phyloP scores from a whole-genome alignment of 2,113 vertebrate species.

The Corythornis madagascariensis region DNA sequence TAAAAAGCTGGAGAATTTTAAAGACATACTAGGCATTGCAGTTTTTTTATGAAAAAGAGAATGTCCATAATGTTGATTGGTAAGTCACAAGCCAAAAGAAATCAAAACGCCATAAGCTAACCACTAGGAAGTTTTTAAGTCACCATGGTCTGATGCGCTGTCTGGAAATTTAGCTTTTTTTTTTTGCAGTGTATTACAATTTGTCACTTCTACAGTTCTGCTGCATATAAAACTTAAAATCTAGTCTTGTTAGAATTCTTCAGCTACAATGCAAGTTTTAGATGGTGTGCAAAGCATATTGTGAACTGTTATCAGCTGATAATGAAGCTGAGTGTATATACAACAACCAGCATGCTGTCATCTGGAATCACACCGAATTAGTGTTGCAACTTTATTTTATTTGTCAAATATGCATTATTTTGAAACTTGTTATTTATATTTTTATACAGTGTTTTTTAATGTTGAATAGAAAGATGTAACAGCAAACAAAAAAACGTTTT shows the following conservation, averaged over 20 bases:
- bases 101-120: slow-evolving; percentile 35
- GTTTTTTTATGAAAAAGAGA: slow-evolving; percentile 1
- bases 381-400: slow-evolving; percentile 60
- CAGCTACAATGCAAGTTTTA: neutral
- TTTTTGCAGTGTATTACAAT: slow-evolving; percentile 15
- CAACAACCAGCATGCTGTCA: slow-evolving; percentile 15
- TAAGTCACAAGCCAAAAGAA: slow-evolving; percentile 26
- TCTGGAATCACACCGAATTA: slow-evolving; percentile 39
- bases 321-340: neutral
- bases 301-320: neutral
- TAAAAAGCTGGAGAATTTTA: neutral
- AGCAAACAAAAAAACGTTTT: slow-evolving; percentile 88
- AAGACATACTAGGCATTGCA: neutral
- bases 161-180: slow-evolving; percentile 27
- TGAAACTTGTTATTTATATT: slow-evolving; percentile 79
- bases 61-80: neutral
- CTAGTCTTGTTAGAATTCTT: neutral
- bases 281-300: neutral
- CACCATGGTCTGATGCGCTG: slow-evolving; percentile 21
- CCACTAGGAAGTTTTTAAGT: slow-evolving; percentile 33
- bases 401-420: slow-evolving; percentile 73
- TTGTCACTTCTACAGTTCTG: neutral
- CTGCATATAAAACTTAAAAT: slow-evolving; percentile 6
- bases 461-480: slow-evolving; percentile 81
- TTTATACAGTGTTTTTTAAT: slow-evolving; percentile 69